phyloP scores from a whole-genome alignment of 2,888 invertebrate genomes.

The Tanytarsus gracilentus region DNA sequence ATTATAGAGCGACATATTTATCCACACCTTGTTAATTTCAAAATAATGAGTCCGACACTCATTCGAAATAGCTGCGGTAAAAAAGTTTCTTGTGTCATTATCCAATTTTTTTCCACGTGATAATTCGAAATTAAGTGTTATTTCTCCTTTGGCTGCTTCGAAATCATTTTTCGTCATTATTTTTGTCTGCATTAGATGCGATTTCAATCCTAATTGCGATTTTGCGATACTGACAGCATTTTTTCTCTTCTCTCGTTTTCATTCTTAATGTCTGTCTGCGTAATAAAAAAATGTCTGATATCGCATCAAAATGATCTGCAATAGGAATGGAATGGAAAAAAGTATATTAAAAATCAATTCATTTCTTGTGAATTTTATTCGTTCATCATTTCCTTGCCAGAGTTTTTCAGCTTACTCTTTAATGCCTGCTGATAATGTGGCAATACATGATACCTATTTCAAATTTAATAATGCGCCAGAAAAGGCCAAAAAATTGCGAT shows the following conservation, averaged over 20 bases:
- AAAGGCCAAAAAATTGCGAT: background rate
- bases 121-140: conserved; percentile 23
- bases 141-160: background rate
- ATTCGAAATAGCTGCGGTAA: background rate
- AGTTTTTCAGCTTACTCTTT: background rate
- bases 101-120: conserved; percentile 20
- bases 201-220: conserved; percentile 10
- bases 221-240: conserved; percentile 3
- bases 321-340: background rate
- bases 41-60: conserved; percentile 42
- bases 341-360: conserved; percentile 22
- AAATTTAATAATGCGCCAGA: background rate
- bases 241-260: background rate
- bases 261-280: background rate
- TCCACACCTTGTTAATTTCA: conserved; percentile 49
- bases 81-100: conserved; percentile 18
- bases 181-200: background rate
- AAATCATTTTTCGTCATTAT: background rate
- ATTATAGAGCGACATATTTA: conserved; percentile 34
- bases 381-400: background rate
- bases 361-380: background rate
- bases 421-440: background rate
- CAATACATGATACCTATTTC: background rate
- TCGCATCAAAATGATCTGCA: background rate
- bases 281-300: conserved; percentile 12